Evolutionary conservation across 1,140 invertebrate genomes (phyloP).

Genomic region (Aphelenchoides besseyi): DNA sequence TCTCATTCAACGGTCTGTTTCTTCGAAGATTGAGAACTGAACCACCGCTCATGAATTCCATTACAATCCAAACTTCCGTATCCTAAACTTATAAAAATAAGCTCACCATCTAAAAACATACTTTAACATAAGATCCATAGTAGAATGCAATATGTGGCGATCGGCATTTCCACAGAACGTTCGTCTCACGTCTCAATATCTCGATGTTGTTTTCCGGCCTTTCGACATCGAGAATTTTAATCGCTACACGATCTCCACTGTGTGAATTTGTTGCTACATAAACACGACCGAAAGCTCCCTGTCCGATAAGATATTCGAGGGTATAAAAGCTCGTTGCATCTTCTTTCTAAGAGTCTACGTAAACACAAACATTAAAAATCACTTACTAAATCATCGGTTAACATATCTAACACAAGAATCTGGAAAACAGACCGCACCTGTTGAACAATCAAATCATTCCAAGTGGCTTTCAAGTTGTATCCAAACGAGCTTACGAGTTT

Average conservation of each 20-base stretch:
- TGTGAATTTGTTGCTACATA: not conserved
- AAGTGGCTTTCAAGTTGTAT: too few species aligned
- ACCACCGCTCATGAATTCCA: not conserved
- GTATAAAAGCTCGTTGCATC: too few species aligned
- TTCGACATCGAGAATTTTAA: not conserved
- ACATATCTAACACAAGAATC: too few species aligned
- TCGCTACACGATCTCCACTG: not conserved
- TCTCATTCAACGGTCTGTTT: not conserved
- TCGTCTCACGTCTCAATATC: not conserved
- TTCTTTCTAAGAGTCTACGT: too few species aligned
- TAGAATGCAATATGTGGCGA: not conserved
- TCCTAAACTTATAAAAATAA: not conserved
- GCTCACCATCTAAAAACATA: too few species aligned
- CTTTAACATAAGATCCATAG: not conserved
- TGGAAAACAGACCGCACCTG: too few species aligned
- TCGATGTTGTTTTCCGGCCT: not conserved
- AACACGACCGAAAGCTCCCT: not conserved
- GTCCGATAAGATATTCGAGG: not conserved
- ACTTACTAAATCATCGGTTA: too few species aligned
- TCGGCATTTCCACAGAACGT: not conserved
- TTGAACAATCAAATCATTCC: too few species aligned
- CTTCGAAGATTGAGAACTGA: not conserved
- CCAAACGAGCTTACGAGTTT: too few species aligned
- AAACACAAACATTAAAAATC: too few species aligned
- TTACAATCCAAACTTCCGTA: not conserved